Percentiles rank a stretch among this genome's conserved stretches.
Evolutionary conservation across 2,113 vertebrate genomes (phyloP).

Genomic region (Sebastes schlegelii): DNA sequence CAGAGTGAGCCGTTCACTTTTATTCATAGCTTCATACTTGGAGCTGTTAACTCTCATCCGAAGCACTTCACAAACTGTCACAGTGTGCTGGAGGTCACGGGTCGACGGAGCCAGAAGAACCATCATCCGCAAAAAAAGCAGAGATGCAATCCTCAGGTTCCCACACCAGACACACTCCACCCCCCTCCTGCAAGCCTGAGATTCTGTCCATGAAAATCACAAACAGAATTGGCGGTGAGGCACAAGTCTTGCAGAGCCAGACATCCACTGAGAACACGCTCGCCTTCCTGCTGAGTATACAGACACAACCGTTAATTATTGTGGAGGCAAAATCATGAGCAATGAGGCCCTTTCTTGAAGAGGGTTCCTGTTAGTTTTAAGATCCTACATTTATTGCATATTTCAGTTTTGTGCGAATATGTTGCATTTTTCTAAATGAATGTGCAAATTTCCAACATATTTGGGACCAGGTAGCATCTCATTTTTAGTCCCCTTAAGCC

Average conservation of each 20-base stretch:
- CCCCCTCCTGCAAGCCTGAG: not conserved
- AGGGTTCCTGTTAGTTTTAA: not conserved
- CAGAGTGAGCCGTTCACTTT: not conserved
- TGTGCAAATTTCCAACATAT: not conserved
- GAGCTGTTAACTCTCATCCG: not conserved
- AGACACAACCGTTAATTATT: not conserved
- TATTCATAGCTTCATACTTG: not conserved
- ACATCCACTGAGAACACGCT: not conserved
- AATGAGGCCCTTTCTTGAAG: not conserved
- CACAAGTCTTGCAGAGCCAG: not conserved
- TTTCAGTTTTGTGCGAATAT: not conserved
- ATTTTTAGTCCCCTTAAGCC: not conserved
- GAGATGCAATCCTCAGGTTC: not conserved
- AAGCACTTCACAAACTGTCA: not conserved
- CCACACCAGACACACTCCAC: not conserved
- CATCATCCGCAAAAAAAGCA: not conserved
- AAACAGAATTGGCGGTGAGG: not conserved
- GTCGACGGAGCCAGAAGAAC: not conserved
- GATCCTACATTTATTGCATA: not conserved
- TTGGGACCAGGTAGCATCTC: not conserved
- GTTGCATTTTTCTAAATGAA: not conserved
- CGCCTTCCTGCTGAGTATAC: not conserved
- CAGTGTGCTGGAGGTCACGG: not conserved
- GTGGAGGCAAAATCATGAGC: not conserved
- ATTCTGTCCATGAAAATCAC: not conserved